Conservation (phyloP, 1,140 invertebrate genomes). For the Drosophila tristis region DNA sequence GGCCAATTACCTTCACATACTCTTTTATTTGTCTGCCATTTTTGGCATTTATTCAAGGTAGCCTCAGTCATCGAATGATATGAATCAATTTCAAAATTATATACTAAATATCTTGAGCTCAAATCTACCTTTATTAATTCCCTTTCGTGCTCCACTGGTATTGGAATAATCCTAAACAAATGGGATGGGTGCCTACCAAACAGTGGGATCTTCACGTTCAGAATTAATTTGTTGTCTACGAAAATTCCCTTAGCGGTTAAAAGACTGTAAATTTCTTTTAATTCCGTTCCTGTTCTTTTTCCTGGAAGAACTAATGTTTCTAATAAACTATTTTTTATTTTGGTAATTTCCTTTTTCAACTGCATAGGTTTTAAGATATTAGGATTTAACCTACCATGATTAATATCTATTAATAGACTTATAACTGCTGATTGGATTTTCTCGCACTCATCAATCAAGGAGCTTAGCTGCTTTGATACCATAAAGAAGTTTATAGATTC, state of each 20-base stretch:
- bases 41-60: no score
- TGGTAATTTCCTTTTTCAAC: neutral
- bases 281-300: neutral
- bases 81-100: slow-evolving; percentile 1
- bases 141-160: neutral
- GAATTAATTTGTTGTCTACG: neutral
- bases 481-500: slow-evolving; percentile 14
- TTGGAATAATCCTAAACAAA: slow-evolving; percentile 6
- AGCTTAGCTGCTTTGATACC: neutral
- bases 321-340: neutral
- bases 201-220: slow-evolving; percentile 2
- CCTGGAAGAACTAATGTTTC: neutral
- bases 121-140: neutral
- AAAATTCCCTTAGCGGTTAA: neutral
- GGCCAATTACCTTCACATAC: neutral
- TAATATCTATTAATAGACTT: neutral
- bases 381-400: neutral
- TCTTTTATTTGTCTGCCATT: no score
- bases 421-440: slow-evolving; percentile 3
- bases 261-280: neutral
- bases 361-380: neutral
- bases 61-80: neutral
- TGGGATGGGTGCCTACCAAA: slow-evolving; percentile 5
- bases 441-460: no score
- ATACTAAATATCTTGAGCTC: neutral